These are phyloP conservation scores for Anoplolepis gracilipes DNA, from an alignment of 1,140 invertebrate genomes.

Conservation along the genomic window DNA sequence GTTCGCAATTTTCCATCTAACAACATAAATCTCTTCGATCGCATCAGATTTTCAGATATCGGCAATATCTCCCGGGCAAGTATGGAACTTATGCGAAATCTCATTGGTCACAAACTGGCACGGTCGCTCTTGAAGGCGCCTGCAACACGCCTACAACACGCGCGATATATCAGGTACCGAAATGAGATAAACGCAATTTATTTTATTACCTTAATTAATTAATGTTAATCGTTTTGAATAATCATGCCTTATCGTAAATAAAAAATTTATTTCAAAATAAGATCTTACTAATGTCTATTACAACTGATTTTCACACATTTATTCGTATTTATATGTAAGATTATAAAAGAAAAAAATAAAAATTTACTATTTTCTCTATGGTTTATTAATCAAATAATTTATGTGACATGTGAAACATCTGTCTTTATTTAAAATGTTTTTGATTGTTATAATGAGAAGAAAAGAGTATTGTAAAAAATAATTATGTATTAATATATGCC, in stretches of 20 bases:
- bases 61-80: slow-evolving; percentile 16
- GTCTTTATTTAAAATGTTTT: background rate
- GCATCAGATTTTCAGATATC: background rate
- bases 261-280: background rate
- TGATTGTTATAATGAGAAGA: background rate
- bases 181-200: background rate
- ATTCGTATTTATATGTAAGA: background rate
- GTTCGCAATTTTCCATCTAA: slow-evolving; percentile 33
- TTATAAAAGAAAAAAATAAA: background rate
- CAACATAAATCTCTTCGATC: background rate
- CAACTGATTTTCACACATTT: background rate
- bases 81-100: slow-evolving; percentile 79
- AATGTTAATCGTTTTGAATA: background rate
- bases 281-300: background rate
- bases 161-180: slow-evolving; percentile 79
- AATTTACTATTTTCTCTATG: background rate
- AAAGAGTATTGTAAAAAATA: slow-evolving; percentile 44
- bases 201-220: too few species aligned
- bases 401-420: background rate
- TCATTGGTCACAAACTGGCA: slow-evolving; percentile 68
- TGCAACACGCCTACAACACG: slow-evolving; percentile 73
- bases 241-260: background rate
- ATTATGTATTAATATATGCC: background rate
- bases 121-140: slow-evolving; percentile 75
- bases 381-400: background rate